These are phyloP conservation scores for Bolinopsis microptera DNA, from an alignment of 37 sponge, comb jelly and placozoan genomes.

Conservation along the genomic window DNA sequence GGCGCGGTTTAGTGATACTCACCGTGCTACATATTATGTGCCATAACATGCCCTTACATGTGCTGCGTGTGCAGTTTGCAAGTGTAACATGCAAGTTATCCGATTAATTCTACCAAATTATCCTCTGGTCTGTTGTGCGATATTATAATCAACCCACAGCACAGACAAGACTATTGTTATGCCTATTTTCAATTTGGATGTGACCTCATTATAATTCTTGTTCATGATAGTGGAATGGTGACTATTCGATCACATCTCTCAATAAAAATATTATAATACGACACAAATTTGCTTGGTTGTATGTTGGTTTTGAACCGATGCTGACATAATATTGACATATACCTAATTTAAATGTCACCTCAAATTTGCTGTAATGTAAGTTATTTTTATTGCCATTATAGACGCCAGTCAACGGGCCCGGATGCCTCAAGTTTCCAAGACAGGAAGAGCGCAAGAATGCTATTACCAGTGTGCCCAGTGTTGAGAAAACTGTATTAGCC, in stretches of 20 bases:
- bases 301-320: neutral
- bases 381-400: neutral
- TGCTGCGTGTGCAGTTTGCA: neutral
- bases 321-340: neutral
- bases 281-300: neutral
- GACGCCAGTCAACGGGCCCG: neutral
- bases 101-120: neutral
- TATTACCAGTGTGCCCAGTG: neutral
- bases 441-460: constrained; percentile 37
- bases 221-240: neutral
- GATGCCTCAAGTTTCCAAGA: neutral
- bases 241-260: neutral
- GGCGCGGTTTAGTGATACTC: no score
- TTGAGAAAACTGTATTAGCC: constrained; percentile 36
- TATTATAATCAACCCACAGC: neutral
- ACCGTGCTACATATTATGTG: no score
- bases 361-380: neutral
- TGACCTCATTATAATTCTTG: neutral
- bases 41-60: neutral
- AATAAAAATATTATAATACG: neutral
- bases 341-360: no score
- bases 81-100: neutral
- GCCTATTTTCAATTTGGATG: no score
- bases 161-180: neutral
- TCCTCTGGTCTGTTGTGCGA: neutral